Conservation (phyloP, 1,140 invertebrate species). For the Drosophila orosa region DNA sequence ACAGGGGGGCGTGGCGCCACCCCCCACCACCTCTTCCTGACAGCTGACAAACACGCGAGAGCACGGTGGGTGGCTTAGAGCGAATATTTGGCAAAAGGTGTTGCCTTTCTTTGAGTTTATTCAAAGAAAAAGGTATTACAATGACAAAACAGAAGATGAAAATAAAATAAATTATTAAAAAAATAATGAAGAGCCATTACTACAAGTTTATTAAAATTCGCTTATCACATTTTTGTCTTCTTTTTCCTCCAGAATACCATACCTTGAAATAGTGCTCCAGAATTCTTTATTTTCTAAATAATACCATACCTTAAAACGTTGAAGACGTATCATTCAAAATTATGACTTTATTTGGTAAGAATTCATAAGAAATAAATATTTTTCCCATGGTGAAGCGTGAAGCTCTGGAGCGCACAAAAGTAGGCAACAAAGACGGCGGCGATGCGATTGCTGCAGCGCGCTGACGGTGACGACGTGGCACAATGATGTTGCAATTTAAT, state of each 20-base stretch:
- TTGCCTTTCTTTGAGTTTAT: neutral
- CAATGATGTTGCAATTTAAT: conserved; percentile 80
- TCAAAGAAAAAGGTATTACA: too few species aligned
- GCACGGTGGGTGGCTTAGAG: neutral
- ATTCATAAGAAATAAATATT: neutral
- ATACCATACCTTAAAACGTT: too few species aligned
- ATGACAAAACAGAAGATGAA: too few species aligned
- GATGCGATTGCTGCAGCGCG: conserved; percentile 18
- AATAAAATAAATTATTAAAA: too few species aligned
- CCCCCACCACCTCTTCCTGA: conserved; percentile 38
- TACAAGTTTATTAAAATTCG: too few species aligned
- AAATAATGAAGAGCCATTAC: too few species aligned
- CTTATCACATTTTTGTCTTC: too few species aligned
- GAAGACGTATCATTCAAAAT: too few species aligned
- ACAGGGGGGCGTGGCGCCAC: conserved; percentile 30
- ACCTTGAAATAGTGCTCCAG: too few species aligned
- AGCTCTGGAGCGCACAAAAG: conserved; percentile 45
- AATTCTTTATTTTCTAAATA: too few species aligned
- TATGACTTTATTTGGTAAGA: neutral
- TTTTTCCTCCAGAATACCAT: too few species aligned
- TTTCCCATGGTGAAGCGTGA: conserved; percentile 1
- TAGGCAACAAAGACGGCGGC: conserved; percentile 68
- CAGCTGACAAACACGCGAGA: conserved; percentile 70
- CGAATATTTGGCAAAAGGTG: neutral
- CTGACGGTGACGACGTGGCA: conserved; percentile 50